Evolutionary conservation across 2,113 vertebrate genomes (phyloP).

Genomic region (Nothocercus nigrocapillus): DNA sequence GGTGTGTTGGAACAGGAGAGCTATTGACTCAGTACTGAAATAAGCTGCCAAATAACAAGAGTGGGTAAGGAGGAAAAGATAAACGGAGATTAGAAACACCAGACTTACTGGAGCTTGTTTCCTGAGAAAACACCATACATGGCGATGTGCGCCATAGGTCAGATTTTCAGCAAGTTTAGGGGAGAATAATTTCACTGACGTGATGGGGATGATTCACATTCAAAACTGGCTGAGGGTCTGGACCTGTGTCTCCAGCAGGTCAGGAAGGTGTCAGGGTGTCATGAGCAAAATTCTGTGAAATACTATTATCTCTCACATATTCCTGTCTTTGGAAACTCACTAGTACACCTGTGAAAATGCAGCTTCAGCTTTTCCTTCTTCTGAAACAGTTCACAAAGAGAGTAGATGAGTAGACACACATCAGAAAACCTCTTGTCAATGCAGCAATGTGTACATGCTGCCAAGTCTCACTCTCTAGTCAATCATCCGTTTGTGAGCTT

Average conservation of each 20-base stretch:
- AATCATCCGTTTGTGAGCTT: not conserved
- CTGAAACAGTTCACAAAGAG: constrained; percentile 22
- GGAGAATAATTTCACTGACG: not conserved
- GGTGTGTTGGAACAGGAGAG: not conserved
- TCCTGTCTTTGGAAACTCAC: not conserved
- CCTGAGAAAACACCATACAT: not conserved
- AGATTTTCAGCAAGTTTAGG: not conserved
- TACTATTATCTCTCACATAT: not conserved
- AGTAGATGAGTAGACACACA: not conserved
- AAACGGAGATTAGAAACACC: not conserved
- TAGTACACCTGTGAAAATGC: not conserved
- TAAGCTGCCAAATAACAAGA: not conserved
- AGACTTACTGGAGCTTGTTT: not conserved
- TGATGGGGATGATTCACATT: not conserved
- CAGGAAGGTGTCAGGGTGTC: not conserved
- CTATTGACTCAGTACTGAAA: not conserved
- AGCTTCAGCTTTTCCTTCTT: constrained; percentile 15
- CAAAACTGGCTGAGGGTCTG: not conserved
- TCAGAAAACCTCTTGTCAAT: constrained; percentile 13
- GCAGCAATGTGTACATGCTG: not conserved
- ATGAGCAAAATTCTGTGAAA: not conserved
- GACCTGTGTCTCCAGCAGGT: not conserved
- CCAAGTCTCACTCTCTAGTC: not conserved
- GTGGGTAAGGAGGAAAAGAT: not conserved
- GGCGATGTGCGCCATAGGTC: not conserved